Evolutionary conservation across 1,140 invertebrate genomes (phyloP).

Genomic region (Euura lappo): DNA sequence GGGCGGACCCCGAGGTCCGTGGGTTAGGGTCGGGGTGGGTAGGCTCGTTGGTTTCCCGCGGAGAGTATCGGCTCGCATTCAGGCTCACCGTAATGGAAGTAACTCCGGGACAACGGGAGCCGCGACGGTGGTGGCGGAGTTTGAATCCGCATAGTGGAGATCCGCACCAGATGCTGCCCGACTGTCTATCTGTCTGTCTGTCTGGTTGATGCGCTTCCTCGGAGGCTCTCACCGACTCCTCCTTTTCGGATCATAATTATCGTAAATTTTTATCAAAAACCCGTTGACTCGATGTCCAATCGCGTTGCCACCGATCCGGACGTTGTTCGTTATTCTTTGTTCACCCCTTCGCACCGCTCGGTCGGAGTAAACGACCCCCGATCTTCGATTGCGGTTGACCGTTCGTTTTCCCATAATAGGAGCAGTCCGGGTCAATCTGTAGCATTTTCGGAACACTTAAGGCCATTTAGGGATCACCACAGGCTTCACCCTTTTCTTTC

Average conservation of each 20-base stretch:
- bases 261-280: no score
- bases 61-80: conserved; percentile 59
- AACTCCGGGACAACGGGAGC: conserved; percentile 57
- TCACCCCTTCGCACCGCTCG: background rate
- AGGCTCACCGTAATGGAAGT: conserved; percentile 60
- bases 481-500: no score
- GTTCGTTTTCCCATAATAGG: conserved; percentile 2
- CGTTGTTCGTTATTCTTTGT: background rate
- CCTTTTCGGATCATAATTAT: no score
- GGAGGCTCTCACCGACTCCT: no score
- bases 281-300: no score
- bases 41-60: conserved; percentile 57
- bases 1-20: background rate
- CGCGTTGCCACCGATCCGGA: background rate
- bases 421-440: background rate
- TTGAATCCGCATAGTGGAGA: conserved; percentile 9
- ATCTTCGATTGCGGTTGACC: background rate
- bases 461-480: no score
- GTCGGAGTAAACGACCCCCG: background rate
- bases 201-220: conserved; percentile 2
- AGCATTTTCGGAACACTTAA: background rate
- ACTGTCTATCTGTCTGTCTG: conserved; percentile 11
- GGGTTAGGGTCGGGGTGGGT: conserved; percentile 35
- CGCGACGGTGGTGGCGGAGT: conserved; percentile 20
- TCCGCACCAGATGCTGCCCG: conserved; percentile 36